Percentiles rank a stretch among this genome's conserved stretches.
These are phyloP conservation scores for Enteromius thamalakanensis DNA, from an alignment of 2,797 vertebrate species.

Conservation along the genomic window DNA sequence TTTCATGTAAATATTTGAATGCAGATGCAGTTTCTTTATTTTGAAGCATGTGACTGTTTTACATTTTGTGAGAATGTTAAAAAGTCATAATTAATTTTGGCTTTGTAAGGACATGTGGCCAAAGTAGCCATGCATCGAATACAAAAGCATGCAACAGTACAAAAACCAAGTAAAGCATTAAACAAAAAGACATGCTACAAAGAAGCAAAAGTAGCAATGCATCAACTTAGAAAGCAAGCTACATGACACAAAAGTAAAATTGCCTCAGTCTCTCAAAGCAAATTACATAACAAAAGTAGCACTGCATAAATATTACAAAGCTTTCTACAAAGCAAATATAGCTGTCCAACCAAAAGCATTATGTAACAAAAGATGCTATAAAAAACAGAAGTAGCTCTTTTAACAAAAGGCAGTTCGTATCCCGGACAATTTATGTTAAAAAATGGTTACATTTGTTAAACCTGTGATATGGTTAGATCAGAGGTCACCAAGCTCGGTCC, in stretches of 20 bases:
- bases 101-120: background rate
- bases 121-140: background rate
- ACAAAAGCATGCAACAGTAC: background rate
- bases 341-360: background rate
- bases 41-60: background rate
- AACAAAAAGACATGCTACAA: too few relatives aligned
- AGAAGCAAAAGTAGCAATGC: too few relatives aligned
- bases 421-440: too few relatives aligned
- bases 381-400: background rate
- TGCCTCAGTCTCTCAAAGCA: too few relatives aligned
- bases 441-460: too few relatives aligned
- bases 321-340: background rate
- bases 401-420: background rate
- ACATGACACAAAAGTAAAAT: too few relatives aligned
- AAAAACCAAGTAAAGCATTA: too few relatives aligned
- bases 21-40: background rate
- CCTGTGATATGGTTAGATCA: too few relatives aligned
- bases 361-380: background rate
- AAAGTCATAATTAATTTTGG: background rate
- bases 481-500: too few relatives aligned
- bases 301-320: background rate
- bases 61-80: background rate
- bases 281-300: too few relatives aligned
- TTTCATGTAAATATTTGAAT: background rate
- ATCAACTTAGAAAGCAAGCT: too few relatives aligned